These are phyloP conservation scores for Geophilus truncorum DNA, from an alignment of 2,888 invertebrate species.

Conservation along the genomic window DNA sequence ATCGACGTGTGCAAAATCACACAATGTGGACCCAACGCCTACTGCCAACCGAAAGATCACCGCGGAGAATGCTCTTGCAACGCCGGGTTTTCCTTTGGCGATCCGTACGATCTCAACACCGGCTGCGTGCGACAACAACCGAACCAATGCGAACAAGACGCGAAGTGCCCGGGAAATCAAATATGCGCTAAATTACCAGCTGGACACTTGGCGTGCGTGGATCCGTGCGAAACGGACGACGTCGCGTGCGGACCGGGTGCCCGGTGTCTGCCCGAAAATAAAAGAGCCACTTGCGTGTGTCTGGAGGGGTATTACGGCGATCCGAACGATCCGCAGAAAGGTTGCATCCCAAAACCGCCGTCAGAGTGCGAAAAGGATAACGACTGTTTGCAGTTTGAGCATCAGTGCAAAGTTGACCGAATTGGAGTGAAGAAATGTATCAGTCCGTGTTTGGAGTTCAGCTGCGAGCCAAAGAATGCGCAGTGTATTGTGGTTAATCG, in stretches of 20 bases:
- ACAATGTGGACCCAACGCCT: conserved; percentile 43
- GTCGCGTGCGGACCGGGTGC: conserved; percentile 73
- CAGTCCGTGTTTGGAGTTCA: conserved; percentile 67
- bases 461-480: conserved; percentile 72
- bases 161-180: conserved; percentile 39
- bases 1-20: conserved; percentile 42
- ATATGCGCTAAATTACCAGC: conserved; percentile 39
- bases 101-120: conserved; percentile 69
- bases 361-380: conserved; percentile 41
- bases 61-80: conserved; percentile 41
- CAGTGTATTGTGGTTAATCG: conserved; percentile 58
- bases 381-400: conserved; percentile 41
- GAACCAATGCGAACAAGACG: conserved; percentile 40
- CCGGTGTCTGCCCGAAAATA: conserved; percentile 74
- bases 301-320: conserved; percentile 39
- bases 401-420: conserved; percentile 42
- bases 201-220: conserved; percentile 40
- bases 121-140: conserved; percentile 58
- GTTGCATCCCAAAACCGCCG: conserved; percentile 39
- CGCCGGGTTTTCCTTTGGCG: conserved; percentile 59
- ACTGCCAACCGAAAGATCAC: conserved; percentile 40
- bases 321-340: conserved; percentile 39
- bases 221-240: conserved; percentile 54
- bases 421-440: conserved; percentile 42
- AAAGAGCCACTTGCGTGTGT: conserved; percentile 37